phyloP scores from a whole-genome alignment of 2,888 invertebrate genomes.

The Crossocerus cetratus region DNA sequence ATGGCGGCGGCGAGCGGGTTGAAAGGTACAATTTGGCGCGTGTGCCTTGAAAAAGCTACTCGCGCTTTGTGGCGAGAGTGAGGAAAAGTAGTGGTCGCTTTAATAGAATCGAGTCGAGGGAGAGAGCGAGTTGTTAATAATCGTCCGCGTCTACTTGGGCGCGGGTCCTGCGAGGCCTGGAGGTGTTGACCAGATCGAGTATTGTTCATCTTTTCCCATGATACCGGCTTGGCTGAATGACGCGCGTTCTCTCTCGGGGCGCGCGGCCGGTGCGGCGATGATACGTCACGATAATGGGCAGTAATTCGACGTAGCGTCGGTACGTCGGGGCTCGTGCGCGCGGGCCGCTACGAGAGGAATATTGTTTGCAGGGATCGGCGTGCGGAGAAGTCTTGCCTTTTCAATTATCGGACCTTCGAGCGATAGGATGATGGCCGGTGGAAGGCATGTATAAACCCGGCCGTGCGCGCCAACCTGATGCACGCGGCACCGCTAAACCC shows the following conservation, averaged over 20 bases:
- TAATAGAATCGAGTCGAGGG: slow-evolving; percentile 45
- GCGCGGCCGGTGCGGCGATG: slow-evolving; percentile 54
- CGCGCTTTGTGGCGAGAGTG: slow-evolving; percentile 38
- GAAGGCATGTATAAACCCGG: slow-evolving; percentile 40
- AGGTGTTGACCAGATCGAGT: slow-evolving; percentile 60
- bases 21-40: slow-evolving; percentile 29
- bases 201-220: slow-evolving; percentile 63
- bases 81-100: slow-evolving; percentile 40
- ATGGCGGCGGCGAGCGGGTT: slow-evolving; percentile 14
- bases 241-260: slow-evolving; percentile 29
- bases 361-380: slow-evolving; percentile 53
- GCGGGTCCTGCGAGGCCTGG: slow-evolving; percentile 45
- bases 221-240: slow-evolving; percentile 55
- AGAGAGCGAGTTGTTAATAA: slow-evolving; percentile 52
- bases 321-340: slow-evolving; percentile 49
- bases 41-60: slow-evolving; percentile 15
- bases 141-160: slow-evolving; percentile 52
- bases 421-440: slow-evolving; percentile 60
- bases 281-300: slow-evolving; percentile 71
- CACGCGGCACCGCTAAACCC: slow-evolving; percentile 53
- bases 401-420: slow-evolving; percentile 64
- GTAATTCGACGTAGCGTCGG: slow-evolving; percentile 67
- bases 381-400: slow-evolving; percentile 58
- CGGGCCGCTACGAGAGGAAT: slow-evolving; percentile 40
- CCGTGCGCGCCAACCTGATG: slow-evolving; percentile 27